Evolutionary conservation across 2,113 vertebrate genomes (phyloP).

Genomic region (Prunella himalayana): DNA sequence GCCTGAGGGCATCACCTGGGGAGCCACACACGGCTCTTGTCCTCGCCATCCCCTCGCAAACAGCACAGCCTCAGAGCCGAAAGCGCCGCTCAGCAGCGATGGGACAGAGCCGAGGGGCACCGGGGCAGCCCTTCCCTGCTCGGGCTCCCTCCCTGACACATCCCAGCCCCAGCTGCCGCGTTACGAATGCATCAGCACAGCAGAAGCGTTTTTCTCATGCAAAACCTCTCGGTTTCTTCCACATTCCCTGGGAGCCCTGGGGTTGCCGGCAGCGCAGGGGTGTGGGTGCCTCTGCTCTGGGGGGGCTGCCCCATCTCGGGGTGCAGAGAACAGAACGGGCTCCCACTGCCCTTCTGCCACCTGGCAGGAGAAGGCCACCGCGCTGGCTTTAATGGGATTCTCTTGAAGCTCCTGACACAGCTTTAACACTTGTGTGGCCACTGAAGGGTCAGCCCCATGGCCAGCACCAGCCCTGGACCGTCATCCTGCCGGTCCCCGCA

Average conservation of each 20-base stretch:
- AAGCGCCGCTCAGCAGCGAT: neutral
- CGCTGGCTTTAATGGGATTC: neutral
- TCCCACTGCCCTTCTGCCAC: neutral
- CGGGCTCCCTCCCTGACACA: neutral
- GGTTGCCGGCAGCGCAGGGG: neutral
- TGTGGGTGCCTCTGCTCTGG: neutral
- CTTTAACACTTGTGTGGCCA: rapidly evolving
- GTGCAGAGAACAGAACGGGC: neutral
- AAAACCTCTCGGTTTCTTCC: neutral
- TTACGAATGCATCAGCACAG: neutral
- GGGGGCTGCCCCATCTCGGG: neutral
- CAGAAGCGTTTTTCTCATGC: neutral
- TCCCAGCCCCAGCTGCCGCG: neutral
- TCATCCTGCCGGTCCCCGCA: neutral
- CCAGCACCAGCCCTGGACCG: neutral
- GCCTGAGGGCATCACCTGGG: neutral
- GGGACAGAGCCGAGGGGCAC: neutral
- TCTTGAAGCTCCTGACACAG: rapidly evolving
- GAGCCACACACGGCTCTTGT: neutral
- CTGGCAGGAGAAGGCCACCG: neutral
- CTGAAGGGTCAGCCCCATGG: neutral
- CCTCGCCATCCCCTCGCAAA: neutral
- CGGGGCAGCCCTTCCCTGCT: neutral
- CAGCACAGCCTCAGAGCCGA: neutral
- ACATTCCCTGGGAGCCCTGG: neutral